A percentile compares a stretch with the other conserved stretches of the same genome.
phyloP scores from a whole-genome alignment of 2,113 vertebrate species.

The Nycticorax nycticorax region DNA sequence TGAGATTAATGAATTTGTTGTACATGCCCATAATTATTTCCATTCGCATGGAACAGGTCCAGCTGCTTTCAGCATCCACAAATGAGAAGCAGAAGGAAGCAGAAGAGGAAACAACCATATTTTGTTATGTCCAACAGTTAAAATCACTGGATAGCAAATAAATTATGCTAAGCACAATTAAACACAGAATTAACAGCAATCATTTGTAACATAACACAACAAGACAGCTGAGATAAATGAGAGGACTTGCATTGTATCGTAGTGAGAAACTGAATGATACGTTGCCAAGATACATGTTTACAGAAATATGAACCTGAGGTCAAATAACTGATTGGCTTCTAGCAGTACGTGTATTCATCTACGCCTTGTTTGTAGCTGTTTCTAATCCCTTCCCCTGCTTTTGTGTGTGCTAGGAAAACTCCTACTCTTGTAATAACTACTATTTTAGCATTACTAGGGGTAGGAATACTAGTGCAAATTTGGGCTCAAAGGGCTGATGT shows the following conservation, averaged over 20 bases:
- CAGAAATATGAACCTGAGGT: conserved; percentile 33
- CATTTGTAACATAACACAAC: conserved; percentile 56
- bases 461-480: neutral
- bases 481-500: neutral
- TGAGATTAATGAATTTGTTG: conserved; percentile 43
- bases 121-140: conserved; percentile 61
- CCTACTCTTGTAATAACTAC: neutral
- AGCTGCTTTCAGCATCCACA: conserved; percentile 66
- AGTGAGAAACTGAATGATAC: neutral
- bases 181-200: conserved; percentile 64
- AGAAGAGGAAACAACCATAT: conserved; percentile 42
- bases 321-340: conserved; percentile 40
- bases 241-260: neutral
- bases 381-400: neutral
- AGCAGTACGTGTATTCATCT: neutral
- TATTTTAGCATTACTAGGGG: neutral
- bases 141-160: conserved; percentile 52
- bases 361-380: neutral
- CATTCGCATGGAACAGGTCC: conserved; percentile 63
- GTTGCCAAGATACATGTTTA: conserved; percentile 56
- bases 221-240: conserved; percentile 50
- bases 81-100: conserved; percentile 61
- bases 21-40: conserved; percentile 48
- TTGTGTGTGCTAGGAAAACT: neutral
- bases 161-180: conserved; percentile 69